Evolutionary conservation across 2,113 vertebrate genomes (phyloP).

Genomic region (Centropus bengalensis): DNA sequence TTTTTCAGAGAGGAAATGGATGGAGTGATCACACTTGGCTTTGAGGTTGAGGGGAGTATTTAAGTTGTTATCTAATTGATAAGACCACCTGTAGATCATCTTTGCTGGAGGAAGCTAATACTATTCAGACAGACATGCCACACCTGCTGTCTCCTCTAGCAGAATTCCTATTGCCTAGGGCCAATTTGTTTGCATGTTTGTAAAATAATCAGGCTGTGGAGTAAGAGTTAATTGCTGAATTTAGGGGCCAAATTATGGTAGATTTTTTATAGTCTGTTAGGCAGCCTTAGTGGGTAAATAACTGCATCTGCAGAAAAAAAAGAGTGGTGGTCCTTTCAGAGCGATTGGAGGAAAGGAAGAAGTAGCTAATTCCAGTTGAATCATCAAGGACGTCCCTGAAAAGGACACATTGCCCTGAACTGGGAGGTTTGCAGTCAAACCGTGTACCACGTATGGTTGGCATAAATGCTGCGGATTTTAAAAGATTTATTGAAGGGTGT

Average conservation of each 20-base stretch:
- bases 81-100: not conserved
- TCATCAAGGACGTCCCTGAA: not conserved
- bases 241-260: not conserved
- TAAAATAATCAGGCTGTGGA: not conserved
- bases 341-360: not conserved
- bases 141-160: not conserved
- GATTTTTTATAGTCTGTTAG: not conserved
- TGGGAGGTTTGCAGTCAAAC: not conserved
- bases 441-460: accelerated
- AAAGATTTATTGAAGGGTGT: accelerated
- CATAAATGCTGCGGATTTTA: not conserved
- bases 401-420: too few species aligned
- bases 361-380: not conserved
- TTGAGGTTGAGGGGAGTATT: not conserved
- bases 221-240: not conserved
- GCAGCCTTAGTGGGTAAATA: not conserved
- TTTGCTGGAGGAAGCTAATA: not conserved
- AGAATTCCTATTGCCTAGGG: not conserved
- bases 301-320: not conserved
- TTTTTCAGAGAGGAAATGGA: not conserved
- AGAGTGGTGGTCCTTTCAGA: not conserved
- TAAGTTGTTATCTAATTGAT: not conserved
- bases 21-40: not conserved
- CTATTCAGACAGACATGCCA: not conserved
- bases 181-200: not conserved